Base-by-base conservation (phyloP, 1,140 invertebrate genomes). In the Cydia strobilella region DNA sequence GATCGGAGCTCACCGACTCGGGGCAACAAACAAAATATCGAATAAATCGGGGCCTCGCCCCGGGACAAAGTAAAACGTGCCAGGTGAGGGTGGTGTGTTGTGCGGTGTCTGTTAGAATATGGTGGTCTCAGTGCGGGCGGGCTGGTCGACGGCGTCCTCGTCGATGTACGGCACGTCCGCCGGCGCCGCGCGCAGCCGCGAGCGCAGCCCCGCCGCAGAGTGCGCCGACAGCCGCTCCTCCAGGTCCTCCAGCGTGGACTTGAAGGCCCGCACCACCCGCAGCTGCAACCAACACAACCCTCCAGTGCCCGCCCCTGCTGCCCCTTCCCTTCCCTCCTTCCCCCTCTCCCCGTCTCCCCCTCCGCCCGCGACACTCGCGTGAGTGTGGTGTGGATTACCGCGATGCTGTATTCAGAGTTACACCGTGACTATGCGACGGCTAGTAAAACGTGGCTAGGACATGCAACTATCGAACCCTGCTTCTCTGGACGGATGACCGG, bases 181-280 rank as follows among this genome's bases (percentile, higher is more conserved):
- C 79, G 95, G 95, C 90, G 97, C 96, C 91, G 97, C 96, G 94
- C 97, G 93, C 96, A 97, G 94, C 88, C 98, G 96, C 95, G 96
- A 98, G 95, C 98, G 97, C 94, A 98, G 97, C 94, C 97, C 98
- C 95, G 98, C 97, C 94, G 98, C 97, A 96, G 97, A 98, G 96
- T 99, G 98, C 93, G 99, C 96, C 94, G 98, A 98, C 93, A 98
- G 97, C 90, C 98, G 97, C 94, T 99, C 99, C 95, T 99, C 99
- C 94, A 99, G 95, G 95, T 99, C 99, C 96, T 99, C 99, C 95
- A 99, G 95, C 91, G 97, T 99, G 89, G 98, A 99, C 95, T 98
- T 99, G 97, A 99, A 99, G 93, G 99, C 99, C 95, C 98, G 97
- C 94, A 99, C 99, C 94, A 99, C 99, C 95, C 99, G 97, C 95